Base-by-base conservation (phyloP, 2,113 vertebrate species). In the Scolopax mira region DNA sequence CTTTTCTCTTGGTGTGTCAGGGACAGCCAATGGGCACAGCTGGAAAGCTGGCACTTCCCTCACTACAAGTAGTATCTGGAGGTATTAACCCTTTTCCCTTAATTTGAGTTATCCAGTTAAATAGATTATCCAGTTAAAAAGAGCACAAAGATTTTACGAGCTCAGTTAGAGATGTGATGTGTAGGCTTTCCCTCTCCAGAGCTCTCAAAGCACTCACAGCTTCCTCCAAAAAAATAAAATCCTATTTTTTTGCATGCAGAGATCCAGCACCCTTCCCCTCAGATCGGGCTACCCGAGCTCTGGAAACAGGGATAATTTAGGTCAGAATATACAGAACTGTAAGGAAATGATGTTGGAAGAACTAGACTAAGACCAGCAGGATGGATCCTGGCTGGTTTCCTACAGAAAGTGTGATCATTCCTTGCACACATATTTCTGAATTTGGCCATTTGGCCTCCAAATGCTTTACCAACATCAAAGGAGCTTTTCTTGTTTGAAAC, bases 361-460 rank as follows among this genome's bases (percentile, higher is more conserved):
- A 42, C 14, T 55, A 35, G 9, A 54, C 3, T 9, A 8, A n/a
- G 24, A 55, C 3, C 41, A 51, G 16, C 23, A 31, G 48, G 83
- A 51, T 21, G 41, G 35, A 61, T 67, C 48, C 35, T 12, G 48
- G 48, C 13, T 19, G n/a, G 16, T 30, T 60, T 37, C 25, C 69
- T 41, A 12, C 55, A 30, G 31, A 13, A 42, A 23, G 30, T 35
- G 25, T 9, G n/a, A 54, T 42, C 5, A 0, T 18, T 55, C 24
- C 42, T 13, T 5, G 8, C 23, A 5, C 42, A 7, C 18, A 7
- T 3, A 3, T 21, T 83, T 41, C 49, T 37, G 28, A 64, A 41
- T 0, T 5, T 1, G 41, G 9, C 23, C 58, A 41, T 0, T 5
- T 1, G 35, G 9, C 23, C 58, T 71, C 39, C 6, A 23, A 31